These are phyloP conservation scores for Caenorhabditis sp. DNA, from an alignment of 2,888 invertebrate species.

Conservation along the genomic window DNA sequence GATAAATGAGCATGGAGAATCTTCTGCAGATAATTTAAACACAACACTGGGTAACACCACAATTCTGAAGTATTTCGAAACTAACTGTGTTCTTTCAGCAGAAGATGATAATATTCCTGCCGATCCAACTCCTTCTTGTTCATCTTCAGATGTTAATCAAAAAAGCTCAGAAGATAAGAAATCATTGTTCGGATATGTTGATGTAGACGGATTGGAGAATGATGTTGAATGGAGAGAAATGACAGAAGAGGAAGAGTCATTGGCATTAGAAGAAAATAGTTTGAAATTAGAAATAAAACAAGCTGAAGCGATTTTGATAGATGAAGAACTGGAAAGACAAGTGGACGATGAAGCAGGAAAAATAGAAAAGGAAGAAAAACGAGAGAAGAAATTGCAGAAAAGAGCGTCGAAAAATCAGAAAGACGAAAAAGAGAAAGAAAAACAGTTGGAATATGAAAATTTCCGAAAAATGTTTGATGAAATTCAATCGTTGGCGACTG, in stretches of 20 bases:
- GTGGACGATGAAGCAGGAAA: slow-evolving; percentile 71
- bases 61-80: too few relatives aligned
- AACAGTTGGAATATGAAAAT: slow-evolving; percentile 15
- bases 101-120: slow-evolving; percentile 22
- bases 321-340: slow-evolving; percentile 65
- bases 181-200: slow-evolving; percentile 23
- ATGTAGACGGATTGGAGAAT: slow-evolving; percentile 67
- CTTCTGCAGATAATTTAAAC: background rate
- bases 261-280: slow-evolving; percentile 76
- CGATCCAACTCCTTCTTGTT: slow-evolving; percentile 29
- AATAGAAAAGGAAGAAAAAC: slow-evolving; percentile 27
- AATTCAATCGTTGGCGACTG: slow-evolving; percentile 15
- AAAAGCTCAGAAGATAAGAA: background rate
- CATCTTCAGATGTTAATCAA: background rate
- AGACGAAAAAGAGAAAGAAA: slow-evolving; percentile 10
- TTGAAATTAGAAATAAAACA: slow-evolving; percentile 76
- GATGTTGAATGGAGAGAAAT: slow-evolving; percentile 76
- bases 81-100: too few relatives aligned
- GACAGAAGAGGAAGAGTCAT: slow-evolving; percentile 73
- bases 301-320: slow-evolving; percentile 76
- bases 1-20: slow-evolving; percentile 18
- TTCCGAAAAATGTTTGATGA: slow-evolving; percentile 17
- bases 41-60: background rate
- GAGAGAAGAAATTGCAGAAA: slow-evolving; percentile 14
- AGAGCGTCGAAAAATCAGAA: background rate